Percentiles rank a stretch among this genome's conserved stretches.
These are phyloP conservation scores for Drosophila fuyamai DNA, from an alignment of 1,140 invertebrate genomes.

Conservation along the genomic window DNA sequence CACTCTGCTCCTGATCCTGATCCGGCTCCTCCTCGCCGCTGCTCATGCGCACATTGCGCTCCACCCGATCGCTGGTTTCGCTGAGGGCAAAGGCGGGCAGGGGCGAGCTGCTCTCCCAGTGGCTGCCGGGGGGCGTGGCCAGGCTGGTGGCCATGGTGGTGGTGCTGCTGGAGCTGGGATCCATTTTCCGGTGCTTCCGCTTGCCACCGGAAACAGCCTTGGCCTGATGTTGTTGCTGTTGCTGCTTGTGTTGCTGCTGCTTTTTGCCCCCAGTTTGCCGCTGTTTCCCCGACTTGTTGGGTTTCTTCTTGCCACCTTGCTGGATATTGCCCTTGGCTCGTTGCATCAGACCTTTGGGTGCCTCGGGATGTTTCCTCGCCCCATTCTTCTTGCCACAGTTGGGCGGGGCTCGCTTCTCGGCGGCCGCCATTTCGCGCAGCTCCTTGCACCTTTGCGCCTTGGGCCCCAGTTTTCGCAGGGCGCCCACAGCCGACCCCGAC, in stretches of 20 bases:
- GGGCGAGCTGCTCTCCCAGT: constrained; percentile 68
- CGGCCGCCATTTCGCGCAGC: constrained; percentile 44
- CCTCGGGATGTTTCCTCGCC: constrained; percentile 1
- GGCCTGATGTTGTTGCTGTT: constrained; percentile 23
- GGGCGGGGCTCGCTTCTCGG: constrained; percentile 45
- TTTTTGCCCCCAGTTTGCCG: constrained; percentile 41
- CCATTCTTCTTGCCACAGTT: constrained; percentile 64
- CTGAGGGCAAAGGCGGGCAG: constrained; percentile 62
- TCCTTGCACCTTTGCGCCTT: constrained; percentile 63
- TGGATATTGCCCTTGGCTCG: constrained; percentile 31
- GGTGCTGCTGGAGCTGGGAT: constrained; percentile 20
- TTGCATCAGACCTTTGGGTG: constrained; percentile 29
- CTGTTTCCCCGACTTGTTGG: constrained; percentile 47
- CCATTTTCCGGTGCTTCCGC: constrained; percentile 34
- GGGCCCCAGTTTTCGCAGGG: constrained; percentile 59
- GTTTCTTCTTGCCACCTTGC: constrained; percentile 41
- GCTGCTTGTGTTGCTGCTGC: constrained; percentile 12
- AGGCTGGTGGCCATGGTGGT: constrained; percentile 64
- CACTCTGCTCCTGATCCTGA: constrained; percentile 34
- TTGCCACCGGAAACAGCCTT: constrained; percentile 40
- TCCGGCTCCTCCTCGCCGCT: constrained; percentile 44
- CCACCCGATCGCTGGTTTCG: constrained; percentile 77
- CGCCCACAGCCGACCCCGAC: constrained; percentile 19
- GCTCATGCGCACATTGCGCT: constrained; percentile 63
- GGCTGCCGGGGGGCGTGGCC: constrained; percentile 40